phyloP scores from a whole-genome alignment of 2,113 vertebrate species.

The Chloropsis hardwickii region DNA sequence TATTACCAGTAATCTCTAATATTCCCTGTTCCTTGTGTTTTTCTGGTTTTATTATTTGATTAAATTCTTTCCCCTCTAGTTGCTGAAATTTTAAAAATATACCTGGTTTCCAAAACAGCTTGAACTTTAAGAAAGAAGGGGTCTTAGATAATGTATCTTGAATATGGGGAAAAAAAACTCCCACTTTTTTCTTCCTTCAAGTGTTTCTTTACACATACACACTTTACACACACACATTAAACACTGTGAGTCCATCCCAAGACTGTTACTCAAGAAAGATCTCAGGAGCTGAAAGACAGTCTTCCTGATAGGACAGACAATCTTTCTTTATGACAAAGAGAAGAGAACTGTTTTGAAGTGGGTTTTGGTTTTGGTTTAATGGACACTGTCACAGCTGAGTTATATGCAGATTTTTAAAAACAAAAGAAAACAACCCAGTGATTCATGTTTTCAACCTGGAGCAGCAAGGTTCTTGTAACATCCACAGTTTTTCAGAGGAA shows the following conservation, averaged over 20 bases:
- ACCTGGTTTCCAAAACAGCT: neutral
- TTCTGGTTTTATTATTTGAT: neutral
- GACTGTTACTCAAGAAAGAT: neutral
- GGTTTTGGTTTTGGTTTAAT: neutral
- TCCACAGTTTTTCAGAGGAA: neutral
- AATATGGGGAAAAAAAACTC: neutral
- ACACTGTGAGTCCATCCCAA: neutral
- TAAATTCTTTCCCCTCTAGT: neutral
- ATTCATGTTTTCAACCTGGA: neutral
- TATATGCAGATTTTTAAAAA: neutral
- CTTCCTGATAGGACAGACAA: neutral
- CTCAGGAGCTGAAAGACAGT: neutral
- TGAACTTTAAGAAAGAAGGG: neutral
- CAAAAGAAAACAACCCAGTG: neutral
- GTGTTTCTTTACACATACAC: neutral
- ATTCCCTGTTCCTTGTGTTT: neutral
- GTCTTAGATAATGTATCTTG: rapidly evolving
- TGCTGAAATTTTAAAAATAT: neutral
- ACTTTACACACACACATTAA: rapidly evolving
- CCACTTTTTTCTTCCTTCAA: neutral
- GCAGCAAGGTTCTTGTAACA: neutral
- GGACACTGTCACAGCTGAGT: neutral
- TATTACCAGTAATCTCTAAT: neutral
- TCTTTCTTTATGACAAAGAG: neutral
- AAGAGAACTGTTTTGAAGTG: neutral